Evolutionary conservation across 2,113 vertebrate genomes (phyloP).

Genomic region (Melanerpes aurifrons): DNA sequence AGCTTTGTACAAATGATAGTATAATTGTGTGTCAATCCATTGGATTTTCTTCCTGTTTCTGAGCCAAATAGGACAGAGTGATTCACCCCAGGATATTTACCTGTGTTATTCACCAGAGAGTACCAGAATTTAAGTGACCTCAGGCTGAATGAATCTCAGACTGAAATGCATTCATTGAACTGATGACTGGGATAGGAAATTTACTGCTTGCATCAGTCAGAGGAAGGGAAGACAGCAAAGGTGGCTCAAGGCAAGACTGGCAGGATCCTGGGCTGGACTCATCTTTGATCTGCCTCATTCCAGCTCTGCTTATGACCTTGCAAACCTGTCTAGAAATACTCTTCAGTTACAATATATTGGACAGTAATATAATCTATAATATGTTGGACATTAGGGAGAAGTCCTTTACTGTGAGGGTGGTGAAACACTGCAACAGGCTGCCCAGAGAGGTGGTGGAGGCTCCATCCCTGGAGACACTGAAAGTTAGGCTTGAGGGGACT

Average conservation of each 20-base stretch:
- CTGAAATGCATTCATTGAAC: neutral
- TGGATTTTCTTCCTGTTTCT: neutral
- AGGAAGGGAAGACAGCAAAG: neutral
- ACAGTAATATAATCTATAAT: too few species aligned
- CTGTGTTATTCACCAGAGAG: neutral
- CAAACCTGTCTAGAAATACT: neutral
- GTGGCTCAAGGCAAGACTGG: neutral
- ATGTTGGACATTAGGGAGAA: too few species aligned
- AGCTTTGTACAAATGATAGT: neutral
- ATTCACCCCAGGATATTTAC: neutral
- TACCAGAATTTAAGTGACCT: neutral
- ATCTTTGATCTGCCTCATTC: neutral
- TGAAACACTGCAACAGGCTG: too few species aligned
- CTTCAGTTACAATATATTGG: neutral
- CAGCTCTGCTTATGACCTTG: neutral
- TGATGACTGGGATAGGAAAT: neutral
- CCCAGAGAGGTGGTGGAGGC: too few species aligned
- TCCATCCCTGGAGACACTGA: too few species aligned
- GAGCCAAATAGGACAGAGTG: neutral
- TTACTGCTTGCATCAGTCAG: neutral
- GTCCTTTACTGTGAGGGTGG: too few species aligned
- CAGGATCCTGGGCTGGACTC: neutral
- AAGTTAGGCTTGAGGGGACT: too few species aligned
- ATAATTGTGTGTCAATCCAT: neutral
- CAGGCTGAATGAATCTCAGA: too few species aligned